These are phyloP conservation scores for Ceratina japonica DNA, from an alignment of 1,140 invertebrate genomes.

Conservation along the genomic window DNA sequence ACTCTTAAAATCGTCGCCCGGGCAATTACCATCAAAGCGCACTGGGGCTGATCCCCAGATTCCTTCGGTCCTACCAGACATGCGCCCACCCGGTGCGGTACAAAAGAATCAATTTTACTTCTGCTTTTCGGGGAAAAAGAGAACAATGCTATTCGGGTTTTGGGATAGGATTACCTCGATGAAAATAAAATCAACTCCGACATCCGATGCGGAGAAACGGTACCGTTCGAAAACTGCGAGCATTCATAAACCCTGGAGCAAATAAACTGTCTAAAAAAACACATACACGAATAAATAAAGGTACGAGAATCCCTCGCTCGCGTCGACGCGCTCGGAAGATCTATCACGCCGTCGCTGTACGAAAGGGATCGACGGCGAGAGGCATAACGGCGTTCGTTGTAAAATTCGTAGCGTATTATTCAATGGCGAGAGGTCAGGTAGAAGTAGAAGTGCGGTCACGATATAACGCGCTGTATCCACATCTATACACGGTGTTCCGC, in stretches of 20 bases:
- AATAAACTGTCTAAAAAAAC: constrained; percentile 4
- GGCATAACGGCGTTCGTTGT: neutral
- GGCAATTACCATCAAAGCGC: neutral
- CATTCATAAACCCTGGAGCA: neutral
- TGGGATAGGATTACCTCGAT: too few relatives aligned
- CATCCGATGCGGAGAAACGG: neutral
- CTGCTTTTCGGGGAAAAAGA: too few relatives aligned
- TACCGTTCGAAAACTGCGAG: neutral
- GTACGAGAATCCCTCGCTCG: neutral
- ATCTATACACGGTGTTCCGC: constrained; percentile 2
- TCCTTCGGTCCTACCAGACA: neutral
- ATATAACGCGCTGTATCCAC: constrained; percentile 5
- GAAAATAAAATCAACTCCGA: neutral
- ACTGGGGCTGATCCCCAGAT: neutral
- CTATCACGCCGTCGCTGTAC: neutral
- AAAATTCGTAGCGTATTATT: constrained; percentile 17
- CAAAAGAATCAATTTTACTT: too few relatives aligned
- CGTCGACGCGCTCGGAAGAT: neutral
- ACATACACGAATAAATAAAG: neutral
- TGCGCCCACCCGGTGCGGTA: neutral
- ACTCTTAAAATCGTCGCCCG: neutral
- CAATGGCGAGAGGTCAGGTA: neutral
- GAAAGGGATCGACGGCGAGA: neutral
- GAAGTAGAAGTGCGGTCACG: neutral
- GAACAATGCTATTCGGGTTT: too few relatives aligned